These are phyloP conservation scores for Metacarcinus magister DNA, from an alignment of 2,888 invertebrate species.

Conservation along the genomic window DNA sequence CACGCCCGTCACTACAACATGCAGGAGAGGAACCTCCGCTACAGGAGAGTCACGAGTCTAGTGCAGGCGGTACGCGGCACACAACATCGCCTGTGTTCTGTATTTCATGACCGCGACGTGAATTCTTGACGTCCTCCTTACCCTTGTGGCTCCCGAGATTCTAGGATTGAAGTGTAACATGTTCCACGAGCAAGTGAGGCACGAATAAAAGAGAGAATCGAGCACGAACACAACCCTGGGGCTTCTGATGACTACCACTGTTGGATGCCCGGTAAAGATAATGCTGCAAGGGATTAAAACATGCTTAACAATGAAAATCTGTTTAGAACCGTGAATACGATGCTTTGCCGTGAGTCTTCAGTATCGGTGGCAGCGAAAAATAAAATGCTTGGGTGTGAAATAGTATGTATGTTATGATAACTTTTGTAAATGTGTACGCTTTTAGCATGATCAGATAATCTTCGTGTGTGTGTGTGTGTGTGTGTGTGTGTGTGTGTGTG, in stretches of 20 bases:
- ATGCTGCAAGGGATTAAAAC: neutral
- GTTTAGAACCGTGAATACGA: too few species aligned
- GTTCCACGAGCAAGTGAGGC: neutral
- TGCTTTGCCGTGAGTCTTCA: too few species aligned
- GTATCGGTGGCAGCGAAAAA: neutral
- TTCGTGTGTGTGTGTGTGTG: neutral
- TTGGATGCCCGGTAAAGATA: neutral
- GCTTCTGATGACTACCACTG: neutral
- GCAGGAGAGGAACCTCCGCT: neutral
- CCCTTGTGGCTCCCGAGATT: slow-evolving; percentile 13
- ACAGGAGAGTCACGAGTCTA: slow-evolving; percentile 43
- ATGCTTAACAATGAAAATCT: neutral
- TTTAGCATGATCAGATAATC: neutral
- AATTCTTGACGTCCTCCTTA: slow-evolving; percentile 63
- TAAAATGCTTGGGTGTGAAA: neutral
- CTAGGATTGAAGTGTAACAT: neutral
- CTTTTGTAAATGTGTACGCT: neutral
- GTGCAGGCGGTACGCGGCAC: neutral
- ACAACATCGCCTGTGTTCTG: slow-evolving; percentile 58
- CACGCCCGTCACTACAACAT: slow-evolving; percentile 47
- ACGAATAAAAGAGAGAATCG: slow-evolving; percentile 28
- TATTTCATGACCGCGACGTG: slow-evolving; percentile 64
- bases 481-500: slow-evolving; percentile 17
- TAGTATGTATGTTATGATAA: neutral
- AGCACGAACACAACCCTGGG: neutral